These are phyloP conservation scores for Daboia siamensis DNA, from an alignment of 2,113 vertebrate genomes.

Conservation along the genomic window DNA sequence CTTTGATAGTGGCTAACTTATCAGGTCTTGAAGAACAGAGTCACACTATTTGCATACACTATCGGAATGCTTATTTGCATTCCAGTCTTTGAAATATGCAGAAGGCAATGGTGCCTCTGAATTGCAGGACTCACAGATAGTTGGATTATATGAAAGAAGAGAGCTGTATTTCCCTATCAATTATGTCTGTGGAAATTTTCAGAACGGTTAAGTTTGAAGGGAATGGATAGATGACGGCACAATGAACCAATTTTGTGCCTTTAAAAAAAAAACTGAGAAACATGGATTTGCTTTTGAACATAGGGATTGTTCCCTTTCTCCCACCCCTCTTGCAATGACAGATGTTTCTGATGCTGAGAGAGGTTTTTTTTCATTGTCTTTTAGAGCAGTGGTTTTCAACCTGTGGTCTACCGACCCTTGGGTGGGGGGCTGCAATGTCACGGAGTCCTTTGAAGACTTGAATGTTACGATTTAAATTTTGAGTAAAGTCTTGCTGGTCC, in stretches of 20 bases:
- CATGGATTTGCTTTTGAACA: neutral
- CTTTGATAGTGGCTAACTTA: neutral
- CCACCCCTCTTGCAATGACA: neutral
- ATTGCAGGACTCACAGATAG: fast-evolving
- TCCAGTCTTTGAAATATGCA: neutral
- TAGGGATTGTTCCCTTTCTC: neutral
- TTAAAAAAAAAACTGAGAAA: neutral
- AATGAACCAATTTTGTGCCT: neutral
- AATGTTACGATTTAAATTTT: neutral
- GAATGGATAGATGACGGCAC: fast-evolving
- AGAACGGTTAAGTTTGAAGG: neutral
- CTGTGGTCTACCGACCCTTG: neutral
- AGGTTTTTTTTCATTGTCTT: neutral
- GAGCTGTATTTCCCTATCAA: fast-evolving
- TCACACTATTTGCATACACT: too few relatives aligned
- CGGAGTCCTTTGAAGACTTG: too few relatives aligned
- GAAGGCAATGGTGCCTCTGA: neutral
- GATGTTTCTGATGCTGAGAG: neutral
- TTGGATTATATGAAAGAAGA: fast-evolving
- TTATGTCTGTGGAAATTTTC: neutral
- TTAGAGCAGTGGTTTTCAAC: neutral
- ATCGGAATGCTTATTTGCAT: neutral
- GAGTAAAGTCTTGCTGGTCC: neutral
- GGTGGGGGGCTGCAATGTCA: neutral
- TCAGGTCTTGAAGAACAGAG: neutral